Base-by-base conservation (phyloP, 1,140 invertebrate species). In the Planococcus citri region DNA sequence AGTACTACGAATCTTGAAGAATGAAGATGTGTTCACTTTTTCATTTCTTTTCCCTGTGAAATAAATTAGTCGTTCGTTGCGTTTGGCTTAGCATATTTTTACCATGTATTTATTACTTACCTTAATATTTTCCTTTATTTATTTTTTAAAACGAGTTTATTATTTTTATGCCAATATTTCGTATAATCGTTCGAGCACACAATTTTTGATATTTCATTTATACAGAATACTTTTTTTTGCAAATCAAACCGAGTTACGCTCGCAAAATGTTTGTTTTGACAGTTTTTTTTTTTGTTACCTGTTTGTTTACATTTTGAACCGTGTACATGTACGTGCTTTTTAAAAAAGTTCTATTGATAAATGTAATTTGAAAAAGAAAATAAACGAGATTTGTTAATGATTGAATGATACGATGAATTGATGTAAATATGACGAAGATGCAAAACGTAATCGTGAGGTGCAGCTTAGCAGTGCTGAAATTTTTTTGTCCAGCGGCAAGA, bases 321-420 rank as follows among this genome's bases (percentile, higher is more conserved):
- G 60, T 64, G 60, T 64, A 64, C 60, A 64, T 64, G 21, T n/a
- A n/a, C n/a, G n/a, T 27, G 60, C 60, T 64, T 64, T 64, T 64
- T 64, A 64, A 64, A 27, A 64, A n/a, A n/a, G 24, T 64, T 64
- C 24, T 64, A 64, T 64, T 64, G 17, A 64, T 4, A 51, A 51
- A 51, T 14, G n/a, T 51, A 20, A 9, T 24, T 6, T 64, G 20
- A 64, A 64, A 64, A 64, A 14, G 22, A 27, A 64, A 64, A 60
- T 9, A 60, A 60, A 60, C 6, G 8, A 37, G n/a, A n/a, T n/a
- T n/a, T 20, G 41, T 51, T 51, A 2, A 51, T 24, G 24, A 64
- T 64, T 58, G 17, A 20, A 64, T 27, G 12, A 64, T 64, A 64
- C 25, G 60, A 25, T 24, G 24, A 64, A 25, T 25, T 25, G 41